Percentiles rank a stretch among this genome's conserved stretches.
Conservation (phyloP, 2,888 invertebrate species). For the Mystacides longicornis region DNA sequence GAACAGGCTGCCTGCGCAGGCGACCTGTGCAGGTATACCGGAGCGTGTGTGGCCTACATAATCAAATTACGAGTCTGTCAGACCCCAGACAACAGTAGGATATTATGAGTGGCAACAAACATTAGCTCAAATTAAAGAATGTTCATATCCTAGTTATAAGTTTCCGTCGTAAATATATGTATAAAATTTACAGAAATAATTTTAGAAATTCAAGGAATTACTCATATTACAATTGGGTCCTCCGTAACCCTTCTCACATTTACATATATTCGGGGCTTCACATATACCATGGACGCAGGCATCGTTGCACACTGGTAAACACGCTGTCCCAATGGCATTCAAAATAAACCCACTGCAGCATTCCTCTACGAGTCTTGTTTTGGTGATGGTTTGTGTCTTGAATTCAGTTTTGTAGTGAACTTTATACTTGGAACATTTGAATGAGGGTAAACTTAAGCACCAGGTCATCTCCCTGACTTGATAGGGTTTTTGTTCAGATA, state of each 20-base stretch:
- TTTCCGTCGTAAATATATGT: too few relatives aligned
- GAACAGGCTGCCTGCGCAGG: too few relatives aligned
- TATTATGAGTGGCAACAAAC: too few relatives aligned
- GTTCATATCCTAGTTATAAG: too few relatives aligned
- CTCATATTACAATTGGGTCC: conserved; percentile 86
- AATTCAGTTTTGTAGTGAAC: conserved; percentile 68
- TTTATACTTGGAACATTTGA: conserved; percentile 75
- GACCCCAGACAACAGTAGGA: too few relatives aligned
- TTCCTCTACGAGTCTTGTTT: conserved; percentile 68
- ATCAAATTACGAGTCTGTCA: too few relatives aligned
- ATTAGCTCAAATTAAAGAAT: too few relatives aligned
- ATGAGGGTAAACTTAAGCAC: conserved; percentile 78
- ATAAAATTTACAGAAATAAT: too few relatives aligned
- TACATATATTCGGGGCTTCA: conserved; percentile 75
- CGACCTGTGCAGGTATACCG: too few relatives aligned
- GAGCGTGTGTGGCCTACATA: too few relatives aligned
- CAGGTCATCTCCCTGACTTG: conserved; percentile 75
- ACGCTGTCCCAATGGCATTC: conserved; percentile 54
- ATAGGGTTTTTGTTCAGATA: conserved; percentile 75
- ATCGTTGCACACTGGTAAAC: conserved; percentile 72
- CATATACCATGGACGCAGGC: conserved; percentile 77
- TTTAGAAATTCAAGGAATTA: too few relatives aligned
- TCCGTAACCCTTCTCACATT: conserved; percentile 80
- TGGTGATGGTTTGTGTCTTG: conserved; percentile 65
- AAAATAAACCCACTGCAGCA: conserved; percentile 79